phyloP scores from a whole-genome alignment of 2,797 vertebrate genomes.

The Diceros bicornis region DNA sequence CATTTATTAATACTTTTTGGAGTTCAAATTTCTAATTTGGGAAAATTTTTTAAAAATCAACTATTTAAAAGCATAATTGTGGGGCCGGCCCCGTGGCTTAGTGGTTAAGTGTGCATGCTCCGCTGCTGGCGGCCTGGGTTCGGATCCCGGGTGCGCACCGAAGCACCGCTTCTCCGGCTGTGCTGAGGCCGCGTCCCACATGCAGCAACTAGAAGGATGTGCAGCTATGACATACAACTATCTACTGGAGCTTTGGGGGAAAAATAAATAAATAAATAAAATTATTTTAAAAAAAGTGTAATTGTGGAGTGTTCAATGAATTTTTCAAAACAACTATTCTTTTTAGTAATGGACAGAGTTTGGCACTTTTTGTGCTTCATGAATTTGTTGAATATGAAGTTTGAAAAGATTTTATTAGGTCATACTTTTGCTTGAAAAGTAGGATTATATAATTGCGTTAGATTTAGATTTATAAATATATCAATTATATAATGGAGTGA shows the following conservation, averaged over 20 bases:
- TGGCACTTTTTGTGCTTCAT: neutral
- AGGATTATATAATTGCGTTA: slow-evolving; percentile 5
- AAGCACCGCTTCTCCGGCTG: no score
- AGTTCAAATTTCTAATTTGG: slow-evolving; percentile 58
- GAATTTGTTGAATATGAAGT: slow-evolving; percentile 44
- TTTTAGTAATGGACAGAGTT: neutral
- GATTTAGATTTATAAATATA: slow-evolving; percentile 46
- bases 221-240: no score
- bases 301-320: neutral
- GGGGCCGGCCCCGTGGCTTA: no score
- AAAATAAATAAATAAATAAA: no score
- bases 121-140: no score
- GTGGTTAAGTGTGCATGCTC: no score
- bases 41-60: slow-evolving; percentile 5
- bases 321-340: neutral
- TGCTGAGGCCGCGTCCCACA: no score
- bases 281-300: neutral
- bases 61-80: slow-evolving; percentile 50
- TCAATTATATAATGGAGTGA: neutral
- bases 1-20: neutral
- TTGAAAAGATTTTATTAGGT: slow-evolving; percentile 59
- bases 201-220: no score
- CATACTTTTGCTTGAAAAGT: slow-evolving; percentile 42
- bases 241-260: no score
- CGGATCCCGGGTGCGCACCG: no score